These are phyloP conservation scores for Taxidea taxus DNA, from an alignment of 2,113 vertebrate genomes.

Conservation along the genomic window DNA sequence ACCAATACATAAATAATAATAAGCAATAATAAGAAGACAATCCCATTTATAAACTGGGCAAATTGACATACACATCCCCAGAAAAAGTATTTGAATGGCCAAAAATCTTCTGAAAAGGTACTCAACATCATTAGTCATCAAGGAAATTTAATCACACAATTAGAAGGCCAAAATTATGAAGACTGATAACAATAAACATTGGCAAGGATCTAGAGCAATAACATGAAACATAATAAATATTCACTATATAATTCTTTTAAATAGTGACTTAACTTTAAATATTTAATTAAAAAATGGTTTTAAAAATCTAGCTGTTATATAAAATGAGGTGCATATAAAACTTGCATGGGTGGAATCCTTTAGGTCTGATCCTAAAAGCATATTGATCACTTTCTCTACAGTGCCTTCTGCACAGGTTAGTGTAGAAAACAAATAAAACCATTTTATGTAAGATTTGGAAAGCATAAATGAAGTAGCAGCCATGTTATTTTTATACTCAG, in stretches of 20 bases:
- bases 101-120: background rate
- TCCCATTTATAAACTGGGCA: background rate
- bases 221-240: background rate
- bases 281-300: background rate
- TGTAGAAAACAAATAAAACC: background rate
- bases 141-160: background rate
- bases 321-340: background rate
- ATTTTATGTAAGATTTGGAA: background rate
- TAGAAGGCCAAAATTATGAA: background rate
- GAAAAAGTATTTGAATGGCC: background rate
- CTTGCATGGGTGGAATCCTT: background rate
- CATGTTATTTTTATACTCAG: background rate
- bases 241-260: background rate
- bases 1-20: background rate
- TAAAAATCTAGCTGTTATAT: background rate
- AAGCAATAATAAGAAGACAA: background rate
- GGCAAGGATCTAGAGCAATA: background rate
- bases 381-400: background rate
- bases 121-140: background rate
- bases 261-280: background rate
- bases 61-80: background rate
- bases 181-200: background rate
- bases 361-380: background rate
- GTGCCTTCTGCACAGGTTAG: background rate
- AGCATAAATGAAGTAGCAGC: background rate